These are phyloP conservation scores for Odontomachus brunneus DNA, from an alignment of 1,140 invertebrate species.

Conservation along the genomic window DNA sequence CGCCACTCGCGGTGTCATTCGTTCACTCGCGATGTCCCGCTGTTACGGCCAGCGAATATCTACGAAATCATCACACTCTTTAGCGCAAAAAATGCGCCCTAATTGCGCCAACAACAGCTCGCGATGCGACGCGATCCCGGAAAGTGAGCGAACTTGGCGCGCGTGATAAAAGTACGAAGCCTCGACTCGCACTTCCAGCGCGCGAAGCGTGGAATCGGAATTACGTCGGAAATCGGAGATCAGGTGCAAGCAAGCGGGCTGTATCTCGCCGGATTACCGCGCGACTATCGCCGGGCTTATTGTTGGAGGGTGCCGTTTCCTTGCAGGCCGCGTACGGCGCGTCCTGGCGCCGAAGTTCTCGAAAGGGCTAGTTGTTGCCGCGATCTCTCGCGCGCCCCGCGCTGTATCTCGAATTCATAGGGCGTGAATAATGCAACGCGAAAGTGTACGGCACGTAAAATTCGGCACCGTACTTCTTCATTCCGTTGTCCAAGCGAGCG, in stretches of 20 bases:
- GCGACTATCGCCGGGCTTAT: constrained; percentile 43
- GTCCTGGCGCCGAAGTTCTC: constrained; percentile 48
- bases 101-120: neutral
- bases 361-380: constrained; percentile 49
- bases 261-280: constrained; percentile 46
- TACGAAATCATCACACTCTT: too few relatives aligned
- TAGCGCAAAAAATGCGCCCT: constrained; percentile 25
- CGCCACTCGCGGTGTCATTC: too few relatives aligned
- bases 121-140: too few relatives aligned
- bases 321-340: constrained; percentile 19
- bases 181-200: neutral
- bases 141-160: too few relatives aligned
- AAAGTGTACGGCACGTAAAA: constrained; percentile 40
- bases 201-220: neutral
- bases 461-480: constrained; percentile 4
- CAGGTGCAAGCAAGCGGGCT: constrained; percentile 28
- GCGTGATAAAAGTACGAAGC: neutral
- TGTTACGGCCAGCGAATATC: too few relatives aligned
- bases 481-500: neutral
- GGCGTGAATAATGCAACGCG: constrained; percentile 68
- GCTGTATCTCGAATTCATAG: constrained; percentile 67
- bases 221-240: constrained; percentile 61
- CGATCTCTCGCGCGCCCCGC: constrained; percentile 25
- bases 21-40: too few relatives aligned
- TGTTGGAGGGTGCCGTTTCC: constrained; percentile 58